These are phyloP conservation scores for Propithecus deckenii DNA, from an alignment of 2,797 vertebrate genomes.

Conservation along the genomic window DNA sequence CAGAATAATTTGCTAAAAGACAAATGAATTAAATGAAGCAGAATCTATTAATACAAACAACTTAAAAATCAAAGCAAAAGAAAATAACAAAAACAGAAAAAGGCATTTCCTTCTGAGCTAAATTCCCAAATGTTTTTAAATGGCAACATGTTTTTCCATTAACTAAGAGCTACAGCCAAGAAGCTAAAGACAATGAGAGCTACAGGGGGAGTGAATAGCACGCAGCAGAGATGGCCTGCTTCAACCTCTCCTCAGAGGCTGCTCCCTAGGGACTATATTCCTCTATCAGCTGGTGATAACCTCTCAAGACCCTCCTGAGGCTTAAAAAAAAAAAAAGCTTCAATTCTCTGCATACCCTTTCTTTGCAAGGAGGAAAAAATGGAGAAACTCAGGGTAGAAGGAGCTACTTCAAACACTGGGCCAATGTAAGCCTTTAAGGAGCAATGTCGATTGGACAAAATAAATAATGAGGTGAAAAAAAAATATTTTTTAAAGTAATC, in stretches of 20 bases:
- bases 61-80: slow-evolving; percentile 80
- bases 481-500: background rate
- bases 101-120: slow-evolving; percentile 79
- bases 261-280: slow-evolving; percentile 11
- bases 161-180: slow-evolving; percentile 71
- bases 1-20: slow-evolving; percentile 15
- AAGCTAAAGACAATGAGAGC: slow-evolving; percentile 68
- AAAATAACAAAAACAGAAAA: slow-evolving; percentile 80
- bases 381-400: background rate
- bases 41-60: slow-evolving; percentile 78
- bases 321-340: background rate
- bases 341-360: background rate
- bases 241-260: background rate
- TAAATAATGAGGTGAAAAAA: background rate
- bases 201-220: slow-evolving; percentile 5
- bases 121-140: slow-evolving; percentile 83
- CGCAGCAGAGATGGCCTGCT: slow-evolving; percentile 47
- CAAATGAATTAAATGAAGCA: slow-evolving; percentile 6
- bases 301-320: background rate
- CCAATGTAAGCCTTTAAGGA: background rate
- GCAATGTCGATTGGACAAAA: background rate
- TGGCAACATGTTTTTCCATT: slow-evolving; percentile 80
- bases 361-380: background rate
- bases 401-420: background rate
- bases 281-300: slow-evolving; percentile 1